phyloP scores from a whole-genome alignment of 2,797 vertebrate genomes.

The Falco cherrug region DNA sequence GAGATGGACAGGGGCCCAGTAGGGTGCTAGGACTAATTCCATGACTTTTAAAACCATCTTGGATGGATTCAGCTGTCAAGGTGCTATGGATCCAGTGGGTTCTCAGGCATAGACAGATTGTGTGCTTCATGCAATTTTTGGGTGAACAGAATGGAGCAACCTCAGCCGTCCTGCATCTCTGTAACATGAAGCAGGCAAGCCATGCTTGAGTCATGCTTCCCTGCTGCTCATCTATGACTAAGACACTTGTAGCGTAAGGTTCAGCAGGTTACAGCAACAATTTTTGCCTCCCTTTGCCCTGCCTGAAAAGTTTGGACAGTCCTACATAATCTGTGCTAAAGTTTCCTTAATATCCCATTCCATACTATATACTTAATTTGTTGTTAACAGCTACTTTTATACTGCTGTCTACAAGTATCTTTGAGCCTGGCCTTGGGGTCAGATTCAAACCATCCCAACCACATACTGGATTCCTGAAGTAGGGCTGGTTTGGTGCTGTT shows the following conservation, averaged over 20 bases:
- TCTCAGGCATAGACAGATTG: background rate
- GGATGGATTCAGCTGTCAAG: background rate
- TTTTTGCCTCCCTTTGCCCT: background rate
- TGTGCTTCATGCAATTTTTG: background rate
- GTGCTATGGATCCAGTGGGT: background rate
- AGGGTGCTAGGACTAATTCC: background rate
- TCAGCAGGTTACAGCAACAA: background rate
- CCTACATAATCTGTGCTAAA: background rate
- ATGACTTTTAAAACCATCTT: background rate
- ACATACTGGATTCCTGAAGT: background rate
- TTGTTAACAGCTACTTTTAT: background rate
- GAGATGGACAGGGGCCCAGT: background rate
- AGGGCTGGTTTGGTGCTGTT: background rate
- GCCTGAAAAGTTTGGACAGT: background rate
- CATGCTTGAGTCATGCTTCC: background rate
- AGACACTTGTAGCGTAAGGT: background rate
- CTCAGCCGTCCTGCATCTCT: background rate
- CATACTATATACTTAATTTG: background rate
- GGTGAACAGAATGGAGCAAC: background rate
- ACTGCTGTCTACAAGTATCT: background rate
- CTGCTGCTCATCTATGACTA: background rate
- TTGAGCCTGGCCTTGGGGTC: background rate
- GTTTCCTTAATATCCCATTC: background rate
- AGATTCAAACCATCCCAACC: background rate
- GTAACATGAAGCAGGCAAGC: background rate